phyloP scores from a whole-genome alignment of 2,113 vertebrate genomes.

The Chunga burmeisteri region DNA sequence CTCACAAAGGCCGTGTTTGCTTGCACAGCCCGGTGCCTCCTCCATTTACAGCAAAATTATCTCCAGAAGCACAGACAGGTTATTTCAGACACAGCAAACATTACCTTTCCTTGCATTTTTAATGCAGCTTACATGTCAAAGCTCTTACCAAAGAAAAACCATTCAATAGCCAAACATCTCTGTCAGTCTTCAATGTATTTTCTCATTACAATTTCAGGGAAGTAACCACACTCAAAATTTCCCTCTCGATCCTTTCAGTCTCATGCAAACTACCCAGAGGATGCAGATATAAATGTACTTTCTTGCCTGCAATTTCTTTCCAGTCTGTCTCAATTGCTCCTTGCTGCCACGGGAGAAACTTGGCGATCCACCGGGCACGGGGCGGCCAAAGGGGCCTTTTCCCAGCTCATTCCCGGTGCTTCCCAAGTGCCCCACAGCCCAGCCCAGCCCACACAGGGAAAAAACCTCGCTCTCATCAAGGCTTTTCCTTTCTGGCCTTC shows the following conservation, averaged over 20 bases:
- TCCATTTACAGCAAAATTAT: background rate
- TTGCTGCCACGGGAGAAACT: background rate
- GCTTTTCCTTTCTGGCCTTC: background rate
- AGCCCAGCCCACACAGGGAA: accelerated
- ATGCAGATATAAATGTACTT: background rate
- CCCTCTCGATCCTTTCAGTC: background rate
- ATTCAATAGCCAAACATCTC: background rate
- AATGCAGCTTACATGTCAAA: background rate
- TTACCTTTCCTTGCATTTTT: background rate
- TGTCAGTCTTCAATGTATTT: background rate
- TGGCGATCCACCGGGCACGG: accelerated
- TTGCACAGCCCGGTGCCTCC: background rate
- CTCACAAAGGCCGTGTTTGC: background rate
- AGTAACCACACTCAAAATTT: background rate
- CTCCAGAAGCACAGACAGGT: background rate
- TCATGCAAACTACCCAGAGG: background rate
- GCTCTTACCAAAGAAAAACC: background rate
- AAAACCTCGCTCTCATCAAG: background rate
- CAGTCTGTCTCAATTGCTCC: accelerated
- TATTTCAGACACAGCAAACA: background rate
- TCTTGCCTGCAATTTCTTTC: background rate
- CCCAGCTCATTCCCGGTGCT: background rate
- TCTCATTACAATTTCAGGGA: background rate
- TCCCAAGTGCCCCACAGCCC: background rate
- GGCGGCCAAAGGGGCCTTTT: background rate